phyloP scores from a whole-genome alignment of 2,888 invertebrate genomes.

The Ophion ellenae region DNA sequence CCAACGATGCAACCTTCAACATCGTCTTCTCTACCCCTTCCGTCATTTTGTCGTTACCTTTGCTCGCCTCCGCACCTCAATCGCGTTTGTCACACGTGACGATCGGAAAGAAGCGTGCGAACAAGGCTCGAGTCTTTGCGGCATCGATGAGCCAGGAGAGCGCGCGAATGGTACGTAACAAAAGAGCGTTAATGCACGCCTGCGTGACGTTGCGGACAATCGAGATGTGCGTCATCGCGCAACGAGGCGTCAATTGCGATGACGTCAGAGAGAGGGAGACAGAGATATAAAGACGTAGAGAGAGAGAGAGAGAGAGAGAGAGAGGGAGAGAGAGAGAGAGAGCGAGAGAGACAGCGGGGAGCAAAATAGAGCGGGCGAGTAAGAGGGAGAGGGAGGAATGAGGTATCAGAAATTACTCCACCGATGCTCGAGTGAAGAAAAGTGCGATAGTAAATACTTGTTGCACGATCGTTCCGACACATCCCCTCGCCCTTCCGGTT shows the following conservation, averaged over 20 bases:
- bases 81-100: conserved; percentile 1
- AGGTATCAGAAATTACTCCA: conserved; percentile 2
- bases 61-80: neutral
- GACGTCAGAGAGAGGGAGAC: conserved; percentile 74
- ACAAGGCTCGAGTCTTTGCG: conserved; percentile 17
- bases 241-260: conserved; percentile 67
- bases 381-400: neutral
- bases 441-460: conserved; percentile 71
- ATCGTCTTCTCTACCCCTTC: neutral
- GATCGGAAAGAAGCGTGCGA: conserved; percentile 12
- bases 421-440: conserved; percentile 1
- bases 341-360: conserved; percentile 30
- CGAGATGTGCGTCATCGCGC: conserved; percentile 76
- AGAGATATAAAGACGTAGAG: conserved; percentile 69
- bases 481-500: conserved; percentile 22
- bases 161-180: conserved; percentile 13
- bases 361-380: conserved; percentile 32
- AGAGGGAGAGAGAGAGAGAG: conserved; percentile 46
- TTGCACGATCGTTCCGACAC: conserved; percentile 72
- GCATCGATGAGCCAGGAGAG: conserved; percentile 51
- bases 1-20: too few relatives aligned
- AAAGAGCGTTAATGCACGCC: conserved; percentile 57
- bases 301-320: conserved; percentile 34
- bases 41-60: neutral
- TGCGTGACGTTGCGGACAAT: conserved; percentile 77